Percentiles rank a stretch among this genome's conserved stretches.
phyloP scores from a whole-genome alignment of 2,888 invertebrate genomes.

The Panopea generosa region DNA sequence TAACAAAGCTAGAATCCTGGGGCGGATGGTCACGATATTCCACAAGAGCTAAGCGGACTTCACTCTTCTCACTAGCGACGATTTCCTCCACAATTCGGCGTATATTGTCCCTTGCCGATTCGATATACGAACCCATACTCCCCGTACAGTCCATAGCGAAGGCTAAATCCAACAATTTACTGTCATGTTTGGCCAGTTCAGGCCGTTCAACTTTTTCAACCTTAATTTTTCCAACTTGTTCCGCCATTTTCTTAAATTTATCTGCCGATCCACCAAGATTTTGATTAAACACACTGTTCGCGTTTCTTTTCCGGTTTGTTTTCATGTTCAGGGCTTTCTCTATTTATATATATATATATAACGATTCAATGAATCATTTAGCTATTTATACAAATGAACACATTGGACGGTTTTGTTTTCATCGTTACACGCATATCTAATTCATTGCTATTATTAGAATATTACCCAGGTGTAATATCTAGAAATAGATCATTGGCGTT shows the following conservation, averaged over 20 bases:
- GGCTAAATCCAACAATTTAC: conserved; percentile 77
- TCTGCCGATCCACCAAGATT: not conserved
- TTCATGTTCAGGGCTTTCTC: no score
- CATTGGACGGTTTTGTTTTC: no score
- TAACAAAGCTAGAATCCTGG: conserved; percentile 77
- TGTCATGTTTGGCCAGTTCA: conserved; percentile 70
- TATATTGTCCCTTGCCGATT: conserved; percentile 76
- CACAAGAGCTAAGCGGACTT: conserved; percentile 79
- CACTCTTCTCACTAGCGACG: conserved; percentile 77
- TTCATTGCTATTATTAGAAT: no score
- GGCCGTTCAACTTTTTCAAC: conserved; percentile 55
- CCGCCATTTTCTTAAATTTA: conserved; percentile 14
- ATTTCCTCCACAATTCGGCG: conserved; percentile 79
- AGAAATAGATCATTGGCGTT: no score
- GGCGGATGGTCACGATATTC: conserved; percentile 83
- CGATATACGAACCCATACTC: conserved; percentile 81
- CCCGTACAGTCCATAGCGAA: conserved; percentile 83
- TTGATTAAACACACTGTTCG: no score
- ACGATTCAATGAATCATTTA: no score
- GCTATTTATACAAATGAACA: no score
- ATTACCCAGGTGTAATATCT: no score
- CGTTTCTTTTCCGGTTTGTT: no score
- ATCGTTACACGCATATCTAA: no score
- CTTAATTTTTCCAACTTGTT: conserved; percentile 6
- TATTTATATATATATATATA: no score